These are phyloP conservation scores for Steinernema hermaphroditum DNA, from an alignment of 2,888 invertebrate species.

Conservation along the genomic window DNA sequence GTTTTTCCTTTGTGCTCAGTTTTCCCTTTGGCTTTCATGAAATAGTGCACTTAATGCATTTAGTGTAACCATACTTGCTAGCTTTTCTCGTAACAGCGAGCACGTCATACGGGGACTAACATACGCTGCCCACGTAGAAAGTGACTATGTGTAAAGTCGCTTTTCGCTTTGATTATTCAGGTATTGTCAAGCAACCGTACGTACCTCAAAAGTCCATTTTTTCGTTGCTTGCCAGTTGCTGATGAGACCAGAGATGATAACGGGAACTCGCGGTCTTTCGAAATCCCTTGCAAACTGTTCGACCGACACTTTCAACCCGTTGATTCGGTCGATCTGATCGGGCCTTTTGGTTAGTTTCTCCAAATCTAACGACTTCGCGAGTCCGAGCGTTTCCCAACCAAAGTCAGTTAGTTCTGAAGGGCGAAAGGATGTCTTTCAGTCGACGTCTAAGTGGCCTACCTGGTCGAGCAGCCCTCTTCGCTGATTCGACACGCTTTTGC, in stretches of 20 bases:
- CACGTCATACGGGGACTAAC: too few species aligned
- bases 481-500: slow-evolving; percentile 46
- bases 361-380: slow-evolving; percentile 35
- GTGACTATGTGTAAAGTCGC: too few species aligned
- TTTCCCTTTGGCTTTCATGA: too few species aligned
- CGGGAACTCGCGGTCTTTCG: slow-evolving; percentile 89
- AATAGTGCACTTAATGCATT: too few species aligned
- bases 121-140: too few species aligned
- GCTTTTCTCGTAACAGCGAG: too few species aligned
- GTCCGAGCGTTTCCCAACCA: slow-evolving; percentile 59
- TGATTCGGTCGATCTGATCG: slow-evolving; percentile 87
- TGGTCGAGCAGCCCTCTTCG: slow-evolving; percentile 57
- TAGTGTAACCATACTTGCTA: too few species aligned
- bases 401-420: slow-evolving; percentile 54
- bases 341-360: slow-evolving; percentile 39
- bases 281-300: slow-evolving; percentile 86
- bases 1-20: too few species aligned
- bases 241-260: slow-evolving; percentile 84
- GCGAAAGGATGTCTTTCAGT: slow-evolving; percentile 33
- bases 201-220: slow-evolving; percentile 88
- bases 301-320: slow-evolving; percentile 75
- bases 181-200: slow-evolving; percentile 34
- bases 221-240: slow-evolving; percentile 84
- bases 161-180: too few species aligned
- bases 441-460: slow-evolving; percentile 39